Conservation (phyloP, 1,140 invertebrate genomes). For the Brachionus plicatilis region DNA sequence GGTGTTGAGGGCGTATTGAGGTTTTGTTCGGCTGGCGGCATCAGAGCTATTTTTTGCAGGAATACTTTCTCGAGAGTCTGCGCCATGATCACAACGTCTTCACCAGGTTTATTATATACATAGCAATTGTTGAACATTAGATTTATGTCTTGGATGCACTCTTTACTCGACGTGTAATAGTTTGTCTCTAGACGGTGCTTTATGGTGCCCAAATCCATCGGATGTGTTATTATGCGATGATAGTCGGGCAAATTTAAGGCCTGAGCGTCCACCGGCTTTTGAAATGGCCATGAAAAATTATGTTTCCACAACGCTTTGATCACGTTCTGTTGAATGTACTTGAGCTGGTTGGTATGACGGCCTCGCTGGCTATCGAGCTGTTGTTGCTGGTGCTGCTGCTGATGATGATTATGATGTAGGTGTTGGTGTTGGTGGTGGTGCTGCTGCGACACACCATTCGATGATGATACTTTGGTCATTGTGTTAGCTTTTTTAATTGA, state of each 20-base stretch:
- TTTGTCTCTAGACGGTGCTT: slow-evolving; percentile 90
- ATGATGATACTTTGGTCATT: neutral
- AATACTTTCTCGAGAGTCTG: slow-evolving; percentile 70
- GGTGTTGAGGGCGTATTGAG: neutral
- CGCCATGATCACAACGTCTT: slow-evolving; percentile 94
- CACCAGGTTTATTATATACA: slow-evolving; percentile 94
- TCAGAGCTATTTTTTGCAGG: slow-evolving; percentile 20
- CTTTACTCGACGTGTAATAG: slow-evolving; percentile 79
- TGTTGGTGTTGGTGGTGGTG: neutral
- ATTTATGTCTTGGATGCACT: slow-evolving; percentile 89
- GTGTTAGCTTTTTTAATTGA: neutral
- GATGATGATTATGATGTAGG: neutral
- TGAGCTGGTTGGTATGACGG: slow-evolving; percentile 36
- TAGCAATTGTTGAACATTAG: slow-evolving; percentile 99
- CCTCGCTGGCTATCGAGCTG: neutral
- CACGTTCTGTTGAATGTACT: slow-evolving; percentile 23
- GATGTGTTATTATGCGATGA: slow-evolving; percentile 97
- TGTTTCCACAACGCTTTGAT: slow-evolving; percentile 31
- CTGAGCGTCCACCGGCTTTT: slow-evolving; percentile 94
- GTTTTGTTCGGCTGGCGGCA: slow-evolving; percentile 16
- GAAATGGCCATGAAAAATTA: slow-evolving; percentile 97
- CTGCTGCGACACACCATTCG: neutral
- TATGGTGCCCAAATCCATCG: slow-evolving; percentile 98
- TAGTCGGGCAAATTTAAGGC: slow-evolving; percentile 89
- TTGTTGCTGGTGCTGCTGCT: neutral